Evolutionary conservation across 2,888 invertebrate species (phyloP).

Genomic region (Melangyna quadrimaculata): DNA sequence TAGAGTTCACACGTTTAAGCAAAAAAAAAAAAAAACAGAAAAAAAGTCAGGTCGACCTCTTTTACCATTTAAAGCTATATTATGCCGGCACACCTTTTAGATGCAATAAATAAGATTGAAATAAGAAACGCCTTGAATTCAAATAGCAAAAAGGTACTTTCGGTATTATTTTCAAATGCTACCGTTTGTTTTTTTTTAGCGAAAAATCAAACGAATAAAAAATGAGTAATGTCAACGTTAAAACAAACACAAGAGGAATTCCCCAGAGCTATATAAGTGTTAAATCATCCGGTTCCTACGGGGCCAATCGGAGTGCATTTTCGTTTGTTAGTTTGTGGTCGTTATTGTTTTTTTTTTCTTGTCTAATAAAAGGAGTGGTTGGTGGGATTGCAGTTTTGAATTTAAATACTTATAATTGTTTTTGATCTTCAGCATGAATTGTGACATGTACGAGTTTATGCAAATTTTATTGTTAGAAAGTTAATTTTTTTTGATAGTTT

Average conservation of each 20-base stretch:
- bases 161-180: neutral
- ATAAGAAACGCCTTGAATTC: neutral
- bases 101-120: constrained; percentile 38
- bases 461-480: constrained; percentile 10
- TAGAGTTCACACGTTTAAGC: neutral
- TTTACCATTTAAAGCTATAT: neutral
- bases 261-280: neutral
- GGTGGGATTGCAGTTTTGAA: constrained; percentile 1
- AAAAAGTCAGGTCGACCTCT: neutral
- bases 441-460: constrained; percentile 18
- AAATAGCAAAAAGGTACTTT: neutral
- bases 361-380: neutral
- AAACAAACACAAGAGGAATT: neutral
- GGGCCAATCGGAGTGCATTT: constrained; percentile 3
- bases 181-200: neutral
- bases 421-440: neutral
- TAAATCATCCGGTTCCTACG: neutral
- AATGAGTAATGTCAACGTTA: constrained; percentile 12
- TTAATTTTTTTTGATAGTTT: neutral
- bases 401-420: constrained; percentile 9
- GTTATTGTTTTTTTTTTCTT: neutral
- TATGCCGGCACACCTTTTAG: constrained; percentile 35
- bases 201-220: neutral
- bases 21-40: neutral
- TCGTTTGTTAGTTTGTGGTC: neutral